phyloP scores from a whole-genome alignment of 2,113 vertebrate genomes.

The Petrocephalus microphthalmus region DNA sequence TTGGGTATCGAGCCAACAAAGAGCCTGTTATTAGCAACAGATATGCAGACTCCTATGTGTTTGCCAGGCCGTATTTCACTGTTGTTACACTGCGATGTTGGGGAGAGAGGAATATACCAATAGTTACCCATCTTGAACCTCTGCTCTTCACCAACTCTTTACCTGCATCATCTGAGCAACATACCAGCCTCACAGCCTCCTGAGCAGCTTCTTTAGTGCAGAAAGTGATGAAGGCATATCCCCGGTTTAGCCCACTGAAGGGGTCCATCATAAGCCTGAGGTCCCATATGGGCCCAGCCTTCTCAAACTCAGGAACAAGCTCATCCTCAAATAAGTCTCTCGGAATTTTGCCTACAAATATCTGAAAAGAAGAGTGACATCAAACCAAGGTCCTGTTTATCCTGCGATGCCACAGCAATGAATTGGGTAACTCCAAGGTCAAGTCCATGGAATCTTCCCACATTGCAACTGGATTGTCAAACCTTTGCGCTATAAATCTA shows the following conservation, averaged over 20 bases:
- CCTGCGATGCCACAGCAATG: neutral
- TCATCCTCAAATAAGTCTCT: conserved; percentile 98
- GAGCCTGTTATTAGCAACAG: conserved; percentile 98
- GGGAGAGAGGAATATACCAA: neutral
- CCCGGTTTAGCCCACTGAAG: conserved; percentile 93
- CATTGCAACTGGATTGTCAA: neutral
- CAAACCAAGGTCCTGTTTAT: neutral
- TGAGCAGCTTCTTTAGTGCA: conserved; percentile 99
- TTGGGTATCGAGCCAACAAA: conserved; percentile 99
- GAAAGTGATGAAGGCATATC: conserved; percentile 99
- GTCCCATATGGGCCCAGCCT: conserved; percentile 97
- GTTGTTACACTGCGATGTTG: conserved; percentile 85
- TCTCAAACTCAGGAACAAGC: conserved; percentile 96
- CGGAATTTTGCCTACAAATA: conserved; percentile 98
- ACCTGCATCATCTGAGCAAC: conserved; percentile 26
- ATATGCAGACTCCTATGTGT: conserved; percentile 98
- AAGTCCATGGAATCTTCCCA: neutral
- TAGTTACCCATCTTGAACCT: neutral
- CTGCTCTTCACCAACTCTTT: no score
- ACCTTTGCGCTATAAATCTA: neutral
- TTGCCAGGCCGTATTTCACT: conserved; percentile 98
- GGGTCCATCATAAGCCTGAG: conserved; percentile 99
- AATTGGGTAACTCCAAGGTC: neutral
- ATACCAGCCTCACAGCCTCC: conserved; percentile 95
- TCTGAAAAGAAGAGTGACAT: conserved; percentile 56